Conservation (phyloP, 2,113 vertebrate species). For the Lepidiolamprologus cunningtoni region DNA sequence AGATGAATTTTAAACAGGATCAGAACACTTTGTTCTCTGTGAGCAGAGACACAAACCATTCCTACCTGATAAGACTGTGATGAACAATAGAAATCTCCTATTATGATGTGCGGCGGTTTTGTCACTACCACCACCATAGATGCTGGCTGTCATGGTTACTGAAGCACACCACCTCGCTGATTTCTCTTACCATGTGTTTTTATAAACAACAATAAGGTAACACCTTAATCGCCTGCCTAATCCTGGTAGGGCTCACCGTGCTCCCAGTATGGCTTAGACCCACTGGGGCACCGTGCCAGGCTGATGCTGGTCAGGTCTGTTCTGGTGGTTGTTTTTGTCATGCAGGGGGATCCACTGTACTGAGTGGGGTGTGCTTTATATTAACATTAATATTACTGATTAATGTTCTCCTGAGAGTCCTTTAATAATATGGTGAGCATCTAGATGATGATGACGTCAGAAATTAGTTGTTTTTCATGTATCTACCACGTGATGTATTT, state of each 20-base stretch:
- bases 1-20: neutral
- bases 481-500: neutral
- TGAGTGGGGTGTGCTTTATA: neutral
- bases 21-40: neutral
- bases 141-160: neutral
- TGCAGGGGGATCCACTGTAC: neutral
- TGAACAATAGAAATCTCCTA: neutral
- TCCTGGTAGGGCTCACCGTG: neutral
- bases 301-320: neutral
- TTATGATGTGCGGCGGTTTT: neutral
- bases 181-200: neutral
- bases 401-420: accelerated
- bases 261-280: neutral
- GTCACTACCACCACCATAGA: accelerated
- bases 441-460: neutral
- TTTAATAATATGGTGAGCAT: neutral
- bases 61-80: neutral
- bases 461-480: neutral
- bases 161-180: neutral
- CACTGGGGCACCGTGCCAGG: neutral
- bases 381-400: neutral
- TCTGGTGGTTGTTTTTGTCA: neutral
- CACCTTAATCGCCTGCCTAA: neutral
- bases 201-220: neutral
- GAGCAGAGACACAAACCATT: neutral